Base-by-base conservation (phyloP, 2,888 invertebrate genomes). In the Drosophila multiciliata region DNA sequence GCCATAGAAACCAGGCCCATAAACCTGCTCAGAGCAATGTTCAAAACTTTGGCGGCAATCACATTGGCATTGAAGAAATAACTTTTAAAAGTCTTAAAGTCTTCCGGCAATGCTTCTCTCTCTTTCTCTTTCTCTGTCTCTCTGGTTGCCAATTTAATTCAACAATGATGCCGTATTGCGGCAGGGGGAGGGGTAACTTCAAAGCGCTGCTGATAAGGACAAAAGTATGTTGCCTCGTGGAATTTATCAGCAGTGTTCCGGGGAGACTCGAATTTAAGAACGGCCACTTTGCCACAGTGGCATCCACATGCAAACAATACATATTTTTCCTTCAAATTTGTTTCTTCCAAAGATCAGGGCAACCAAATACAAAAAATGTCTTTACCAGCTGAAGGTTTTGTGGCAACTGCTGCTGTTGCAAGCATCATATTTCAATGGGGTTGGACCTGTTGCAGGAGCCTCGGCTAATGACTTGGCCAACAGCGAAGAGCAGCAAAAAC, bases 181-280 rank as follows among this genome's bases (percentile, higher is more conserved):
- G n/a, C 2, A 49, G 35, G 17, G n/a, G 12, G 54, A 7, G 11
- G n/a, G 65, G 68, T 48, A 66, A 84, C 87, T 78, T 85, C 85
- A 82, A 84, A 87, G 82, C 71, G 80, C 78, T 72, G 62, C 78
- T 80, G 87, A 84, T 85, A 80, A 80, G 84, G 75, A 85, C 76
- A 84, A 87, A 84, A 84, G 82, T 76, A 82, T 76, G 78, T 72
- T 76, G 82, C 75, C 60, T 73, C 75, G 69, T 72, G 80, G 80
- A 83, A 83, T 84, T 83, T 83, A 66, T 72, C 75, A 62, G 52
- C 66, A 67, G 23, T 3, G 59, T 66, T 60, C 29, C 66, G 53
- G 49, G 40, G 33, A 63, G 55, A 63, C 70, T 73, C 45, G 71
- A 79, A 79, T 66, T 80, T 73, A 73, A 73, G 76, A 79, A 62